These are phyloP conservation scores for Ailurus styani DNA, from an alignment of 2,113 vertebrate genomes.

Conservation along the genomic window DNA sequence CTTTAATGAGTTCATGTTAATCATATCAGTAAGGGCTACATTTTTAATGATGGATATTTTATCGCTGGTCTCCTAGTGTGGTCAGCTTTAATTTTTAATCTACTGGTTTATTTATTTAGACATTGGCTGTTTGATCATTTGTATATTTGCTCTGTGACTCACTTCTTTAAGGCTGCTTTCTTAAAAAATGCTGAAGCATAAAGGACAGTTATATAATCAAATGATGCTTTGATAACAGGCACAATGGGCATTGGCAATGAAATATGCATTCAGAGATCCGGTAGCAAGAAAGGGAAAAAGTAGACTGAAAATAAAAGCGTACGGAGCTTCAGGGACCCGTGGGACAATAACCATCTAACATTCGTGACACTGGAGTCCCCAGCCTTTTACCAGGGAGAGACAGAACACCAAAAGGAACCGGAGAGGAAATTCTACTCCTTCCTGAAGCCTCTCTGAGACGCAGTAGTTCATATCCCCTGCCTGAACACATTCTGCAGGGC, in stretches of 20 bases:
- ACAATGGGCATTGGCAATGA: neutral
- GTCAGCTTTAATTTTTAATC: neutral
- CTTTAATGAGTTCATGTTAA: neutral
- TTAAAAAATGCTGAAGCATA: neutral
- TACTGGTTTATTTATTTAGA: neutral
- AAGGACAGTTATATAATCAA: constrained; percentile 10
- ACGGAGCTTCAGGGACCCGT: neutral
- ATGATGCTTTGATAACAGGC: neutral
- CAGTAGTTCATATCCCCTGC: neutral
- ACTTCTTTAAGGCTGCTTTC: neutral
- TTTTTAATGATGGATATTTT: neutral
- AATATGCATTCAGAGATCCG: neutral
- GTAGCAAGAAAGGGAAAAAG: neutral
- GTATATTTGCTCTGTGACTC: neutral
- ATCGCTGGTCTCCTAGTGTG: neutral
- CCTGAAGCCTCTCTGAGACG: neutral
- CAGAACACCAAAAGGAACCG: neutral
- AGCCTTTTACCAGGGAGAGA: neutral
- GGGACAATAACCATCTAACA: neutral
- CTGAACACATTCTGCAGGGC: neutral
- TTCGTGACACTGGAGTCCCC: neutral
- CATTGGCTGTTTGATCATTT: neutral
- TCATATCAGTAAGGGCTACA: neutral
- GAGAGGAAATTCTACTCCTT: neutral
- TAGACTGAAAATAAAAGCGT: neutral